These are phyloP conservation scores for Leptestheria dahalacensis DNA, from an alignment of 1,140 invertebrate genomes.

Conservation along the genomic window DNA sequence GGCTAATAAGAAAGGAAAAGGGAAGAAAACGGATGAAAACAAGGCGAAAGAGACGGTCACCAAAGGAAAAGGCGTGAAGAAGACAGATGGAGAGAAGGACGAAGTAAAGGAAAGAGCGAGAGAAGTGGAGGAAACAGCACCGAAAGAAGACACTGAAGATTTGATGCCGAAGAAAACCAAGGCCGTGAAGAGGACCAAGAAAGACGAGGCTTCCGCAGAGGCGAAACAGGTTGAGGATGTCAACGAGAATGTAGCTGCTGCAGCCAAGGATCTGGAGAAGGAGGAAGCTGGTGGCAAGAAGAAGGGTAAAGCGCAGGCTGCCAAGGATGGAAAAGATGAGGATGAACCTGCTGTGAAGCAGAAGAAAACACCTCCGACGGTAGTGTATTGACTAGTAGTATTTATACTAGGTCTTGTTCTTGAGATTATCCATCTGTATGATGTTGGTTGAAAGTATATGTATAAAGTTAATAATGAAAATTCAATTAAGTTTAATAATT, in stretches of 20 bases:
- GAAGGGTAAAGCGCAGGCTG: not conserved
- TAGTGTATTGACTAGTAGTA: no score
- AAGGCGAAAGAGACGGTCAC: not conserved
- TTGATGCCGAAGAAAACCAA: not conserved
- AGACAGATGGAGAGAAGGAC: not conserved
- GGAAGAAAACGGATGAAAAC: not conserved
- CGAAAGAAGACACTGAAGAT: not conserved
- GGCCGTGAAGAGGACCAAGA: not conserved
- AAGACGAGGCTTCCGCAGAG: conserved; percentile 2
- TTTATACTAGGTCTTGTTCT: no score
- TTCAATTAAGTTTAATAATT: no score
- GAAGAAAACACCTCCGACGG: not conserved
- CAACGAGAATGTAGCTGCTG: not conserved
- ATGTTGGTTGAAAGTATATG: no score
- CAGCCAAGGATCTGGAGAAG: not conserved
- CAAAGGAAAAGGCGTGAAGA: not conserved
- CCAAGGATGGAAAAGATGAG: conserved; percentile 2
- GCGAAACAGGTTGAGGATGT: not conserved
- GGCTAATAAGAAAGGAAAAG: conserved; percentile 4
- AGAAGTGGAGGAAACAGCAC: conserved; percentile 2
- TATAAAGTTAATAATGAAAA: no score
- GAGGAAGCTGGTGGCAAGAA: not conserved
- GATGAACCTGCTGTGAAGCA: not conserved
- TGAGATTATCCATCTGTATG: no score
- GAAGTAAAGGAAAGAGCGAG: no score